Evolutionary conservation across 2,113 vertebrate species (phyloP).

Genomic region (Phycodurus eques): DNA sequence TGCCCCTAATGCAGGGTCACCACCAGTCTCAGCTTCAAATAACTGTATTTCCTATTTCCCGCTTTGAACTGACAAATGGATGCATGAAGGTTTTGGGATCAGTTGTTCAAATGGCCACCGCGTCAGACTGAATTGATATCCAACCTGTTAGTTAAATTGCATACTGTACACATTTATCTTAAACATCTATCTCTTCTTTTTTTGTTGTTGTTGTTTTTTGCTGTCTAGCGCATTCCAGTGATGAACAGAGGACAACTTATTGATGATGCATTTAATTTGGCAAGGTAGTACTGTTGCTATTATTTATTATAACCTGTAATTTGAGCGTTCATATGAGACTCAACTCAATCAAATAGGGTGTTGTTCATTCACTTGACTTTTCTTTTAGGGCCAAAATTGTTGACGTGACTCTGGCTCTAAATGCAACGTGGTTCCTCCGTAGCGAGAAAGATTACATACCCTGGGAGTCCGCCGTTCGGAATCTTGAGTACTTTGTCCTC

Average conservation of each 20-base stretch:
- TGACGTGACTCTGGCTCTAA: constrained; percentile 74
- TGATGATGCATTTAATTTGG: constrained; percentile 86
- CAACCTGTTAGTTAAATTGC: not conserved
- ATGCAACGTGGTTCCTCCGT: constrained; percentile 78
- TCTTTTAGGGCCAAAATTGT: constrained; percentile 72
- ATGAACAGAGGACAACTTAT: constrained; percentile 89
- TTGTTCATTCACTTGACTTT: constrained; percentile 1
- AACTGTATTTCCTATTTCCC: not conserved
- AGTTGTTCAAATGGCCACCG: not conserved
- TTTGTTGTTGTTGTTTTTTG: constrained; percentile 1
- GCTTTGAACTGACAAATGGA: not conserved
- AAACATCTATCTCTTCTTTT: not conserved
- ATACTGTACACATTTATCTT: not conserved
- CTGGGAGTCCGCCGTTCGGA: constrained; percentile 78
- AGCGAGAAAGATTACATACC: constrained; percentile 76
- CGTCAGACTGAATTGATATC: not conserved
- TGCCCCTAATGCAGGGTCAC: not conserved
- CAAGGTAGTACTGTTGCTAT: constrained; percentile 60
- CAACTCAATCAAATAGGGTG: not conserved
- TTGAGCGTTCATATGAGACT: not conserved
- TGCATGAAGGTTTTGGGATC: not conserved
- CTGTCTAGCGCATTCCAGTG: constrained; percentile 76
- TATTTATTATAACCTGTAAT: not conserved
- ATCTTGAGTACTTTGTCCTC: constrained; percentile 77
- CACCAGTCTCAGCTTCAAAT: not conserved